These are phyloP conservation scores for Capreolus pygargus DNA, from an alignment of 2,113 vertebrate species.

Conservation along the genomic window DNA sequence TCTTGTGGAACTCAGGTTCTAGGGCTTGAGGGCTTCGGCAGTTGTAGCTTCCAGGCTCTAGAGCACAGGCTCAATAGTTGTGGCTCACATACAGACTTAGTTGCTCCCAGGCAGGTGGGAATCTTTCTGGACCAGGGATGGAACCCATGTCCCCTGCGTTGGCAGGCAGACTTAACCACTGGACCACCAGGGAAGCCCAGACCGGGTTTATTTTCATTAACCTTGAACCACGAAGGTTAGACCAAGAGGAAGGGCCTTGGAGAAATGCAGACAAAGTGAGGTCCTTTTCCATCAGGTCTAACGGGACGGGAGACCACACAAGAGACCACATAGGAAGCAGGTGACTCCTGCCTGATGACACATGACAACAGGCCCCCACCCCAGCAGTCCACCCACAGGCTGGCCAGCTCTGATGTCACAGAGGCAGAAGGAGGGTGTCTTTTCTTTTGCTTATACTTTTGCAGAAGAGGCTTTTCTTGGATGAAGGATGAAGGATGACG, in stretches of 20 bases:
- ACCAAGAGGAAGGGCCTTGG: background rate
- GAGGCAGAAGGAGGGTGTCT: background rate
- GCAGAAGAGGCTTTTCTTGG: background rate
- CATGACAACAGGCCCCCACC: background rate
- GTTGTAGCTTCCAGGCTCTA: background rate
- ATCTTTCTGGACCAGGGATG: background rate
- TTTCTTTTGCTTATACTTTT: background rate
- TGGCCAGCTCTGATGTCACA: background rate
- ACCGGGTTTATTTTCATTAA: background rate
- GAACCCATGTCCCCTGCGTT: background rate
- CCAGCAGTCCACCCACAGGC: fast-evolving
- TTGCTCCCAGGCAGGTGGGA: background rate
- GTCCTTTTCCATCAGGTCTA: background rate
- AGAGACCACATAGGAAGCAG: background rate
- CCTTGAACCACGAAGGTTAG: background rate
- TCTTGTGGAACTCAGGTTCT: background rate
- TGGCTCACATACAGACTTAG: background rate
- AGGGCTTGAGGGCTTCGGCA: background rate
- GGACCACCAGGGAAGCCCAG: background rate
- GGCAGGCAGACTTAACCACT: background rate
- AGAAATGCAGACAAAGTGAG: background rate
- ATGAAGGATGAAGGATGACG: background rate
- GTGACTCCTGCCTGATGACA: background rate
- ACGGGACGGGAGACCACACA: background rate
- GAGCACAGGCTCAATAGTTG: background rate